Conservation (phyloP, 2,888 invertebrate species). For the Tipula confusa region DNA sequence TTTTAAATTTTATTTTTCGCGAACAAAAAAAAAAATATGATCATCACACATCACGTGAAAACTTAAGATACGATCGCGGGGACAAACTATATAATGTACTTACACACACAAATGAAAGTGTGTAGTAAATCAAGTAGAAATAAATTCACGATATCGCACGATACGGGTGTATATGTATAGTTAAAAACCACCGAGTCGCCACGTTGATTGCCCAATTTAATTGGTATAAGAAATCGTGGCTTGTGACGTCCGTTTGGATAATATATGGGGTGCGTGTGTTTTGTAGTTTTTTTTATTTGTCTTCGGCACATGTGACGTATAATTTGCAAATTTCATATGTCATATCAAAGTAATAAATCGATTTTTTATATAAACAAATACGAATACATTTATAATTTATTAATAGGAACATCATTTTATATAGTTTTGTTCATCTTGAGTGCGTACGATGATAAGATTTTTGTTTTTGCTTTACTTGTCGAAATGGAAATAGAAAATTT, state of each 20-base stretch:
- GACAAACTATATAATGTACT: not conserved
- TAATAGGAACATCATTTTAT: not conserved
- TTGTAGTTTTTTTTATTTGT: too few relatives aligned
- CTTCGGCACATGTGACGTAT: not conserved
- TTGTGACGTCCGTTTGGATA: not conserved
- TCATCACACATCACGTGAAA: constrained; percentile 12
- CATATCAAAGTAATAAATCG: not conserved
- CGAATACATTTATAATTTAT: too few relatives aligned
- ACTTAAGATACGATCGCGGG: not conserved
- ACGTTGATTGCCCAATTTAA: not conserved
- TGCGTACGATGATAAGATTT: not conserved
- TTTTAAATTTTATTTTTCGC: not conserved
- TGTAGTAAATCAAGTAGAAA: not conserved
- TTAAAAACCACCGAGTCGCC: not conserved
- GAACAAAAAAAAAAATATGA: not conserved
- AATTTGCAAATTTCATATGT: not conserved
- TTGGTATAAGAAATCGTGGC: not conserved
- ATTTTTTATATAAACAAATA: not conserved
- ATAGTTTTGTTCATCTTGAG: not conserved
- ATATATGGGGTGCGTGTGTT: not conserved
- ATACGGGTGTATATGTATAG: not conserved
- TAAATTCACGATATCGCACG: not conserved
- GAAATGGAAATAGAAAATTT: not conserved
- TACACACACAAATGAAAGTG: not conserved
- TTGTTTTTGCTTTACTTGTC: not conserved